Evolutionary conservation across 2,888 invertebrate species (phyloP), one percentile per base, ranked within the genome.

Genomic region (Micoletzkya japonica): DNA sequence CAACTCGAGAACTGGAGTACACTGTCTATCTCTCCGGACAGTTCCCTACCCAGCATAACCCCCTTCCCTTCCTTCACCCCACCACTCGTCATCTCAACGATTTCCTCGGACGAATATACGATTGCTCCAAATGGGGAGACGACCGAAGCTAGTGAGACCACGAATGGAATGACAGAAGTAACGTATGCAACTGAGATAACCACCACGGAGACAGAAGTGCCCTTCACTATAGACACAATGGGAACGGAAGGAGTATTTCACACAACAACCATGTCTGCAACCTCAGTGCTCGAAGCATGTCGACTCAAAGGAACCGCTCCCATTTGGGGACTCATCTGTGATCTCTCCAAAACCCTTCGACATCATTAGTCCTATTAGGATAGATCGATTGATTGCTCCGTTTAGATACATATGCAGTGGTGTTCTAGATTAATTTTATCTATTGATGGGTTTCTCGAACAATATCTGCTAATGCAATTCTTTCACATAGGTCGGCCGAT

Each of bases 261-360:
- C 6, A 2, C 30, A 2, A 7, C 61, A 4, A 49, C 61, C 14
- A 17, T 34, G 28, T 34, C 57, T 32, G 24, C n/a, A 1, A 34
- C 57, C 36, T 32, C 34, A 17, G 34, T 4, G 0, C 32, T 39
- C n/a, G 67, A 67, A 37, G 67, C 67, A 2, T 67, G 67, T 39
- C 56, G 67, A 39, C 32, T 67, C 36, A 67, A 67, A 26, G 67
- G 67, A 56, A 67, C 67, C 3, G 56, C 39, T 0, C 39, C 67
- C 17, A 67, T 67, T 24, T 67, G 67, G 67, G 67, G 57, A 32
- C 44, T 67, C 20, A 67, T 67, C 67, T 67, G 67, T 34, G 67
- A 67, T 39, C 44, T 67, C 20, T 57, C 56, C 49, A 67, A 67
- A 34, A 67, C 67, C n/a, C n/a, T n/a, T n/a, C n/a, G n/a, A n/a